phyloP scores from a whole-genome alignment of 2,797 vertebrate species.

The Argya squamiceps region DNA sequence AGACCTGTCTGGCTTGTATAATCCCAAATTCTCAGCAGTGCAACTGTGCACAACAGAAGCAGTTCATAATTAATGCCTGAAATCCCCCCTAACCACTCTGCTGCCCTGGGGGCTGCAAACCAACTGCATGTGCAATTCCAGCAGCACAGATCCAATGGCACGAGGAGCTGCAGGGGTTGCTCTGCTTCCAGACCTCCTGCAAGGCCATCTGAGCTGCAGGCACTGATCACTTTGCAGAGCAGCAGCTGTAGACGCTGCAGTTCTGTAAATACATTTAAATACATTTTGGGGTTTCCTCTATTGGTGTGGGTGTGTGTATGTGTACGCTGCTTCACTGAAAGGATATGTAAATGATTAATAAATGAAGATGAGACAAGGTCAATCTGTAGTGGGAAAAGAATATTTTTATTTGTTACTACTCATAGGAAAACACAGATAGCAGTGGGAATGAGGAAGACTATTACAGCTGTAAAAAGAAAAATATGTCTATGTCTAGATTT shows the following conservation, averaged over 20 bases:
- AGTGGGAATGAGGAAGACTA: not conserved
- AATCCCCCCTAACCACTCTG: not conserved
- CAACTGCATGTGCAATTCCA: not conserved
- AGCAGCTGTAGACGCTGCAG: not conserved
- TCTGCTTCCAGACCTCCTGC: conserved; percentile 1
- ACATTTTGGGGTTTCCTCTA: not conserved
- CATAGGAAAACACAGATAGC: not conserved
- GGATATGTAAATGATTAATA: not conserved
- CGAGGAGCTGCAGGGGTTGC: not conserved
- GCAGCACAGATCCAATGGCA: not conserved
- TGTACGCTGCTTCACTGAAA: not conserved
- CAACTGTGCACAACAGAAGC: conserved; percentile 17
- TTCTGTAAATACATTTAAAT: not conserved
- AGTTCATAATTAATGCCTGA: conserved; percentile 50
- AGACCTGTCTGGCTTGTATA: conserved; percentile 30
- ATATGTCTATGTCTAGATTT: not conserved
- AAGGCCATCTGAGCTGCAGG: not conserved
- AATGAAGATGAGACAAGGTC: not conserved
- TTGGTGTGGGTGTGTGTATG: not conserved
- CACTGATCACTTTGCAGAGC: not conserved
- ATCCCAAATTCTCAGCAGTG: conserved; percentile 36
- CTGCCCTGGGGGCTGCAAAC: not conserved
- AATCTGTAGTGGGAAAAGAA: not conserved
- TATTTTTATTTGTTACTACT: not conserved
- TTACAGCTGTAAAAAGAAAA: not conserved